Base-by-base conservation (phyloP, 2,113 vertebrate species). In the Bos javanicus region DNA sequence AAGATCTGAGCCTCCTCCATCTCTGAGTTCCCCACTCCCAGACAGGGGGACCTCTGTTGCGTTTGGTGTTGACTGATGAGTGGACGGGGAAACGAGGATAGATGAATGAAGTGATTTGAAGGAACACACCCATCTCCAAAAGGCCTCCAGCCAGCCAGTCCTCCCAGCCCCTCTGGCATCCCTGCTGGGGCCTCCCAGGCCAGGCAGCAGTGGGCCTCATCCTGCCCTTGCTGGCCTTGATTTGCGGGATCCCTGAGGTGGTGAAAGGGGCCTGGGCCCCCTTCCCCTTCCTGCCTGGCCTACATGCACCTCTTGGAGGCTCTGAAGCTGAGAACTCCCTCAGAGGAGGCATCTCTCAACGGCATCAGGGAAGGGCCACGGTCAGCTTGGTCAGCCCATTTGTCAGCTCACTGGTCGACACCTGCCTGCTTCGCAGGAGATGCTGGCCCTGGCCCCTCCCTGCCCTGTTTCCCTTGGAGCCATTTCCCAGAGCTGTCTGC, bases 401-500 rank as follows among this genome's bases (percentile, higher is more conserved):
- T 54, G 87, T 96, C 97, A 96, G 95, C 60, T 76, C 26, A 46
- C 76, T 39, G 92, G 94, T 84, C 50, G 26, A 80, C 97, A 97
- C 95, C 95, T 98, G 96, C 76, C 80, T 2, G 17, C 83, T 39
- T 94, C 8, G 1, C 23, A 19, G 59, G 60, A 39, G 87, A 86
- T 84, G n/a, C 94, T 50, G 39, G 52, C 57, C 86, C 87, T 76
- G 67, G 83, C 67, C 84, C 59, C 90, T 52, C 54, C 48, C 2
- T 12, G 54, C 67, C 28, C n/a, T 56, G 67, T 93, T 95, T 96
- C 97, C 92, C 94, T 95, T 94, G 97, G 97, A 98, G 92, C 82
- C n/a, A 33, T 82, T 94, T 95, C 87, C 96, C 94, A 88, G 92
- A 96, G 93, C 96, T 64, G n/a, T 97, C 98, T 93, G 81, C 80